Conservation (phyloP, 2,113 vertebrate species). For the Carettochelys insculpta region DNA sequence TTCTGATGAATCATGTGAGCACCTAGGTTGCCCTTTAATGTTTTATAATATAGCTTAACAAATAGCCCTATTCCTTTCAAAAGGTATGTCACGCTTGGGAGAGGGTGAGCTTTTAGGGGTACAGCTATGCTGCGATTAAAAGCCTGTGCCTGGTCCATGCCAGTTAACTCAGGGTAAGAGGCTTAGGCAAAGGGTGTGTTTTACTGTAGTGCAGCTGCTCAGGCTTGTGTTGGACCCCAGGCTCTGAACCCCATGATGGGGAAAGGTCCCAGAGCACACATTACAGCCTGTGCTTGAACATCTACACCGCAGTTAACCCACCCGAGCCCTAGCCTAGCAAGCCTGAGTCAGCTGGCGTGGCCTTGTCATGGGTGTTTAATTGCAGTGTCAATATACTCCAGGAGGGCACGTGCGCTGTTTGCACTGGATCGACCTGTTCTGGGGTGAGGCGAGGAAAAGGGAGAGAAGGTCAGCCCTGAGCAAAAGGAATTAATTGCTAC, state of each 20-base stretch:
- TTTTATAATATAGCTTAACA: background rate
- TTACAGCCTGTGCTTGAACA: background rate
- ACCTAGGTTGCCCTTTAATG: accelerated
- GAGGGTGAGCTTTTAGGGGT: background rate
- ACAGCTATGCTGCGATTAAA: background rate
- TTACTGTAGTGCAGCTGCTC: background rate
- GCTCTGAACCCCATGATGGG: background rate
- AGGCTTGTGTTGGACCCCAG: background rate
- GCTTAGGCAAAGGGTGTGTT: background rate
- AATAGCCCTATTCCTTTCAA: background rate
- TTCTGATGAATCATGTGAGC: background rate
- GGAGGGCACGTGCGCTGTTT: background rate
- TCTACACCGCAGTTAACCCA: background rate
- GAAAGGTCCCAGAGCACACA: background rate
- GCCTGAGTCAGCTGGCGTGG: background rate
- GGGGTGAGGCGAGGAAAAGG: accelerated
- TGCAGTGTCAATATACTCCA: background rate
- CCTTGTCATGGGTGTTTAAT: background rate
- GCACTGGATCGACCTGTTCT: accelerated
- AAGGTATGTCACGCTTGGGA: background rate
- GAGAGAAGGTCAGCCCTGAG: accelerated
- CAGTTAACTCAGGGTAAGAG: background rate
- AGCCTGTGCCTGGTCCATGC: background rate
- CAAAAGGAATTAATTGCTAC: background rate
- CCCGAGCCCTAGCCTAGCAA: background rate